Base-by-base conservation (phyloP, 2,888 invertebrate species). In the Papilio elwesi region DNA sequence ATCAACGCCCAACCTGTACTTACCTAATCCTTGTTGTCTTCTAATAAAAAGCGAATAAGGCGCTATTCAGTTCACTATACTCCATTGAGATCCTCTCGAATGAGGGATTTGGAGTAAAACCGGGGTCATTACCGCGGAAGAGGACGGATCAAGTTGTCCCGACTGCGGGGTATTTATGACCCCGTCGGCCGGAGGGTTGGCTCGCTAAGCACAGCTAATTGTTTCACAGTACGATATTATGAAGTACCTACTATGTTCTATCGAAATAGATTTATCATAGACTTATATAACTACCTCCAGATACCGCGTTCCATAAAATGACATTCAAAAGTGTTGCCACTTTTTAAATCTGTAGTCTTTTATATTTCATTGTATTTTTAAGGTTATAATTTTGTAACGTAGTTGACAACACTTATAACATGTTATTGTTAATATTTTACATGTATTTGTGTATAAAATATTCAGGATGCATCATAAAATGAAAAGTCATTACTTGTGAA, bases 101-200 rank as follows among this genome's bases (percentile, higher is more conserved):
- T 80, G 77, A 82, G 84, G 82, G 82, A 79, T 82, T 80, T 75
- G 51, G 68, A 59, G 59, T 77, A 78, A 73, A 79, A 79, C 79
- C 78, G 78, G 75, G 69, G 80, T 83, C 82, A 83, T 83, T 83
- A 83, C 83, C 78, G 81, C 76, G 76, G 75, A 74, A 75, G 76
- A 74, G 74, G 76, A 65, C 66, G 84, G 85, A 81, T 85, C 84
- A 83, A 84, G 74, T 81, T 82, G 84, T 84, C 82, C 79, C 79
- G 76, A 51, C 70, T 76, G 77, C 77, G 73, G 82, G 82, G 81
- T 83, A 82, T 84, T 84, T 85, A 83, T 80, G 81, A 80, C 80
- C 81, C 77, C 76, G 15, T 57, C 73, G 73, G 63, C 67, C 65
- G 62, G 66, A 70, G 75, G 74, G 75, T 78, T 51, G 38, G 16